These are phyloP conservation scores for Psammodynastes pulverulentus DNA, from an alignment of 2,113 vertebrate species.

Conservation along the genomic window DNA sequence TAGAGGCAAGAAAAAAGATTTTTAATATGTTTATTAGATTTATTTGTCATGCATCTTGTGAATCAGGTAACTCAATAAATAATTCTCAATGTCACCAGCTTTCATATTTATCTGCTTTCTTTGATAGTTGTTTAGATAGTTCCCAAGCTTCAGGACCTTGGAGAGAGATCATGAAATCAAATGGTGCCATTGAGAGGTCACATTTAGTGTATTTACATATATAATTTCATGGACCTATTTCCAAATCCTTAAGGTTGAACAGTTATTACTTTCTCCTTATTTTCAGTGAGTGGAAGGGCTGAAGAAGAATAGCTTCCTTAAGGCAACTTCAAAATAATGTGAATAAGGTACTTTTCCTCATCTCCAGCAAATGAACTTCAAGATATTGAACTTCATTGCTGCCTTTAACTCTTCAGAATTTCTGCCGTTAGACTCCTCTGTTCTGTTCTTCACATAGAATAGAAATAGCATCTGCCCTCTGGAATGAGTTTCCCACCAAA, in stretches of 20 bases:
- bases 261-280: neutral
- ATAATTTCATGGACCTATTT: neutral
- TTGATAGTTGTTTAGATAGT: neutral
- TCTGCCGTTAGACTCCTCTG: neutral
- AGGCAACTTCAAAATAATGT: neutral
- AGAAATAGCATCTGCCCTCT: neutral
- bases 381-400: neutral
- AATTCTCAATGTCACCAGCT: neutral
- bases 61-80: neutral
- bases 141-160: neutral
- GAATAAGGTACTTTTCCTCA: neutral
- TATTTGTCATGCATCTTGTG: neutral
- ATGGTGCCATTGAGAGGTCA: neutral
- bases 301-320: neutral
- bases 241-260: neutral
- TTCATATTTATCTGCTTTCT: neutral
- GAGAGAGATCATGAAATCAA: neutral
- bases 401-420: neutral
- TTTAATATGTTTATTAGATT: neutral
- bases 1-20: neutral
- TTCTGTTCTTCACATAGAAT: neutral
- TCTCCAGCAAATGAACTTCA: neutral
- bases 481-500: neutral
- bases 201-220: neutral
- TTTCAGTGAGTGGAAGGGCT: neutral